Conservation (phyloP, 2,888 invertebrate species). For the Epinotia ramella region DNA sequence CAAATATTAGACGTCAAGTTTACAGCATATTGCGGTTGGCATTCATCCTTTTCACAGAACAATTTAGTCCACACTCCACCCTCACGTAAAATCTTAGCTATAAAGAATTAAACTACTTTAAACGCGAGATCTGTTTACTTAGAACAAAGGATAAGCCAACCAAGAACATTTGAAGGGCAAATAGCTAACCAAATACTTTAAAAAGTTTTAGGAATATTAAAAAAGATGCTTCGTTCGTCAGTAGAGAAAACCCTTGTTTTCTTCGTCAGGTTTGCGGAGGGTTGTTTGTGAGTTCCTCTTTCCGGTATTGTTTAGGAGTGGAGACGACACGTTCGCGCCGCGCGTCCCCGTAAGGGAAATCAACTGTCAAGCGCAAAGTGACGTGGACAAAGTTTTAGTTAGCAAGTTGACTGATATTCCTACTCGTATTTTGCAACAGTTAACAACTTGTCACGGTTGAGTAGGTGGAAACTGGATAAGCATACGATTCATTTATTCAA, state of each 20-base stretch:
- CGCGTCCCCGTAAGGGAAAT: conserved; percentile 40
- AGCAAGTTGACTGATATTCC: conserved; percentile 4
- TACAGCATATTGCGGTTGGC: conserved; percentile 22
- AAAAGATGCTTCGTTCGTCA: conserved; percentile 21
- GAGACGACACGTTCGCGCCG: conserved; percentile 18
- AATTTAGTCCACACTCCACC: conserved; percentile 25
- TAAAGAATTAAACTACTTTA: conserved; percentile 36
- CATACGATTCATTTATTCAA: not conserved
- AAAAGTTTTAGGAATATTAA: conserved; percentile 35
- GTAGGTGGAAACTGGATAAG: not conserved
- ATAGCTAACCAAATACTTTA: conserved; percentile 30
- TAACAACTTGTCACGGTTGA: not conserved
- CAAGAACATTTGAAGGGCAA: conserved; percentile 31
- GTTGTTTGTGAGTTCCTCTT: conserved; percentile 28
- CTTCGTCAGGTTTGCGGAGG: conserved; percentile 16
- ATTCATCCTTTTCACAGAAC: conserved; percentile 41
- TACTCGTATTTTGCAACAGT: not conserved
- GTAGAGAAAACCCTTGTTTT: conserved; percentile 4
- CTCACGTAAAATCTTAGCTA: conserved; percentile 25
- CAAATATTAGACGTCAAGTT: conserved; percentile 20
- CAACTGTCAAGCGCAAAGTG: conserved; percentile 26
- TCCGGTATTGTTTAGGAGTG: conserved; percentile 24
- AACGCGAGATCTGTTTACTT: conserved; percentile 19
- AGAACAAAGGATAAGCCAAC: conserved; percentile 27
- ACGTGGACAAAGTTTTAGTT: conserved; percentile 29